Evolutionary conservation across 1,140 invertebrate species (phyloP).

Genomic region (Leptestheria dahalacensis): DNA sequence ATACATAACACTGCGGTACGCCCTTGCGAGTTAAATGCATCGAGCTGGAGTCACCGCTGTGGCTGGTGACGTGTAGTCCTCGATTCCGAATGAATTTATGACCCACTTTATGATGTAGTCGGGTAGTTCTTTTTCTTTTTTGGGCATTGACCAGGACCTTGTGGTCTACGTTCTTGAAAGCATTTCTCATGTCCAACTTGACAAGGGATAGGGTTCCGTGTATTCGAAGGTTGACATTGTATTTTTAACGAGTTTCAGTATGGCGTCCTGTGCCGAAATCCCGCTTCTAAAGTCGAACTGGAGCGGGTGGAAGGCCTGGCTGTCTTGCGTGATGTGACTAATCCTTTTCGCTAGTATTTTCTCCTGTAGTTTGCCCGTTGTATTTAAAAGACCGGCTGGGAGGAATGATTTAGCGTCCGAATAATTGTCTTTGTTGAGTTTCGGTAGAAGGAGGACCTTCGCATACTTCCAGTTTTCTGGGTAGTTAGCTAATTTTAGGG

Average conservation of each 20-base stretch:
- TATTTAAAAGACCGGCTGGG: neutral
- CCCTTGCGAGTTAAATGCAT: neutral
- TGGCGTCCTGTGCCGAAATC: neutral
- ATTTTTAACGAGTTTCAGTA: neutral
- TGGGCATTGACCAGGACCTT: neutral
- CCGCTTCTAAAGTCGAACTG: neutral
- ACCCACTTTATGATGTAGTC: neutral
- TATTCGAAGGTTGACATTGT: neutral
- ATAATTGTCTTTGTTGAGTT: neutral
- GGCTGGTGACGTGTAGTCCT: neutral
- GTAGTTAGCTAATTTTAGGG: neutral
- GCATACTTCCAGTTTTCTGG: neutral
- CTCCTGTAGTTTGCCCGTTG: neutral
- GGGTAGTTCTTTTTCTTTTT: neutral
- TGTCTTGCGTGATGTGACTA: neutral
- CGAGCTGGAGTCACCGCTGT: neutral
- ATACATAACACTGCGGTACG: too few relatives aligned
- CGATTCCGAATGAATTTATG: neutral
- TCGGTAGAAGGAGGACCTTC: conserved; percentile 1
- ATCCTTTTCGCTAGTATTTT: conserved; percentile 4
- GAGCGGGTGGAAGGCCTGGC: neutral
- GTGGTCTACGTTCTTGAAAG: neutral
- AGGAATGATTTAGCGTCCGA: neutral
- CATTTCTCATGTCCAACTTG: neutral
- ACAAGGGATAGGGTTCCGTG: neutral